Base-by-base conservation (phyloP, 2,888 invertebrate species). In the Drosophila macrospina region DNA sequence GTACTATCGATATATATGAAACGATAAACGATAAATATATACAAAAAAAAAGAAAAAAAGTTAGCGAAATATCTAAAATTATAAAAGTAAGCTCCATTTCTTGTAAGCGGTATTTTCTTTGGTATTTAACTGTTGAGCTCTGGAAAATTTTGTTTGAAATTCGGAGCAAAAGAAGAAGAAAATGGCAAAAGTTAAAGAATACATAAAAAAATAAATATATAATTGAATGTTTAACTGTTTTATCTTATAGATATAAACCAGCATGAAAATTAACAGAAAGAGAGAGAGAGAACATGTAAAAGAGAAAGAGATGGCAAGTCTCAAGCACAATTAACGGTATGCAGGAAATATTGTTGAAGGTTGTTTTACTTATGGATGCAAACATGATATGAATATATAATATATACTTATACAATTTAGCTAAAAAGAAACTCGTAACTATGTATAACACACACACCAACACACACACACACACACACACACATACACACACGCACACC, bases 341-440 rank as follows among this genome's bases (percentile, higher is more conserved):
- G 76, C 78, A 75, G 78, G 63, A 69, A 64, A 60, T 11, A 65
- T 74, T 76, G 66, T 76, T 78, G 74, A 78, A 45, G 74, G 69
- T 74, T 74, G 74, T 69, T 74, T 63, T 61, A 62, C 37, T 61
- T 57, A 56, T 39, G 54, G 48, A 60, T 32, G 8, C 36, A 26
- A 41, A 50, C 30, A 57, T 39, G 37, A 55, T 34, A 44, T 55
- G 13, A 13, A 55, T 34, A 32, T 41, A 52, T 28, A 28, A 3
- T 3, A 28, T 6, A 28, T 34, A 51, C 52, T 60, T 60, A 60
- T 52, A 51, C 51, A 52, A 60, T 44, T 52, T 56, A 57, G 47
- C 36, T 57, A 47, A 59, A 24, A 11, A 34, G 26, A 44, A 48
- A 67, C 30, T 65, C 56, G 13, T n/a, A 50, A 20, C 16, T 16